These are phyloP conservation scores for Ormyrus nitidulus DNA, from an alignment of 2,888 invertebrate species.

Conservation along the genomic window DNA sequence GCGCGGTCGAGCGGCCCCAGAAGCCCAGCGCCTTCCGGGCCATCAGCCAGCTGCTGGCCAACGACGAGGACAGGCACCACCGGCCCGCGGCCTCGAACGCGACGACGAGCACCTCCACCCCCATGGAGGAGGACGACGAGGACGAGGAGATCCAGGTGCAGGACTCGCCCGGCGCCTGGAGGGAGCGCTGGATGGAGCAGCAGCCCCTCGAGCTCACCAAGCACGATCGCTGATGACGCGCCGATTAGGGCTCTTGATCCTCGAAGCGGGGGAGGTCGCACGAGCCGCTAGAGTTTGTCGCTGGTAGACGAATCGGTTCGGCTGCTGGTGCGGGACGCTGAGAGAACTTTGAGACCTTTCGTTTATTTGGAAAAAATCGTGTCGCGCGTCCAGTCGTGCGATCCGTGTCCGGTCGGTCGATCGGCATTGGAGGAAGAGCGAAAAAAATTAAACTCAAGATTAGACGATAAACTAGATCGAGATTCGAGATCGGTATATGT, in stretches of 20 bases:
- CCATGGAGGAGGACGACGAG: slow-evolving; percentile 64
- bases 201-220: slow-evolving; percentile 84
- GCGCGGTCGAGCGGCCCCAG: slow-evolving; percentile 77
- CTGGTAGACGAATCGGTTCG: too few species aligned
- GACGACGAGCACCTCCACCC: slow-evolving; percentile 57
- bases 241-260: not conserved
- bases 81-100: not conserved
- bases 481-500: too few species aligned
- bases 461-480: too few species aligned
- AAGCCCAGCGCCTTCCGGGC: slow-evolving; percentile 73
- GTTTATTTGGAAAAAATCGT: too few species aligned
- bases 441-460: too few species aligned
- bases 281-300: too few species aligned
- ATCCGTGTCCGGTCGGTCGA: too few species aligned
- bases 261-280: too few species aligned
- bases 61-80: slow-evolving; percentile 60
- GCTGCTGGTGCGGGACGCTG: too few species aligned
- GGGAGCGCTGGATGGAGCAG: slow-evolving; percentile 74
- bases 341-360: too few species aligned
- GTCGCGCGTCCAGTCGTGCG: too few species aligned
- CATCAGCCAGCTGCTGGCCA: slow-evolving; percentile 72
- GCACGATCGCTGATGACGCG: slow-evolving; percentile 79
- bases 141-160: slow-evolving; percentile 92
- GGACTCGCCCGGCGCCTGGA: slow-evolving; percentile 77
- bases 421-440: too few species aligned